Conservation (phyloP, 2,888 invertebrate species). For the Autographa gamma region DNA sequence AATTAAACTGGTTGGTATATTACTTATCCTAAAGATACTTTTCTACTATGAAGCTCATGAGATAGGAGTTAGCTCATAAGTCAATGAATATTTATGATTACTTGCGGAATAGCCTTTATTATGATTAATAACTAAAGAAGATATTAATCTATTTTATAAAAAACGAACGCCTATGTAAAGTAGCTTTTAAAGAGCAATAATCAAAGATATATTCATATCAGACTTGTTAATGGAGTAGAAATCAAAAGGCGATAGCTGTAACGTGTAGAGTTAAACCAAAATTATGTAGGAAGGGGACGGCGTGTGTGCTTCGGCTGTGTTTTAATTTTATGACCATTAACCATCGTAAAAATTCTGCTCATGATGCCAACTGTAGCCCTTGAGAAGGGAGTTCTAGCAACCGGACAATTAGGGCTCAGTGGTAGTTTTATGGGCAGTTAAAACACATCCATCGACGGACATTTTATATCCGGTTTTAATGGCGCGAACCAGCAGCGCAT, state of each 20-base stretch:
- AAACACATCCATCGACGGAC: conserved; percentile 73
- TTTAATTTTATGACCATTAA: conserved; percentile 72
- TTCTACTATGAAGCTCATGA: no score
- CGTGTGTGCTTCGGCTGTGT: conserved; percentile 62
- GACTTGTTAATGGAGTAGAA: conserved; percentile 41
- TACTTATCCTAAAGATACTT: neutral
- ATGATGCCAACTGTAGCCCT: conserved; percentile 66
- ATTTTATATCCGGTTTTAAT: conserved; percentile 81
- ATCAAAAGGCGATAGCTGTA: conserved; percentile 51
- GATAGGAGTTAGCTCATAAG: neutral
- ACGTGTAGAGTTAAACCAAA: conserved; percentile 54
- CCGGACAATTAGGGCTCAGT: conserved; percentile 81
- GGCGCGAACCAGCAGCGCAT: conserved; percentile 50
- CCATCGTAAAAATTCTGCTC: conserved; percentile 75
- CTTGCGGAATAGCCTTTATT: neutral
- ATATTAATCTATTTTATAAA: neutral
- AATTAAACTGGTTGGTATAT: neutral
- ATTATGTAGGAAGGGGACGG: conserved; percentile 40
- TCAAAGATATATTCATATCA: conserved; percentile 53
- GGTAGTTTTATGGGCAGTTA: conserved; percentile 80
- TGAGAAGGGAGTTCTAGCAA: conserved; percentile 64
- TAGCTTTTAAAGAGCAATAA: conserved; percentile 21
- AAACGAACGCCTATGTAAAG: neutral
- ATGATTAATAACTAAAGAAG: neutral
- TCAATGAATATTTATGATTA: neutral